Conservation (phyloP, 2,888 invertebrate genomes). For the Drosophila suboccidentalis region DNA sequence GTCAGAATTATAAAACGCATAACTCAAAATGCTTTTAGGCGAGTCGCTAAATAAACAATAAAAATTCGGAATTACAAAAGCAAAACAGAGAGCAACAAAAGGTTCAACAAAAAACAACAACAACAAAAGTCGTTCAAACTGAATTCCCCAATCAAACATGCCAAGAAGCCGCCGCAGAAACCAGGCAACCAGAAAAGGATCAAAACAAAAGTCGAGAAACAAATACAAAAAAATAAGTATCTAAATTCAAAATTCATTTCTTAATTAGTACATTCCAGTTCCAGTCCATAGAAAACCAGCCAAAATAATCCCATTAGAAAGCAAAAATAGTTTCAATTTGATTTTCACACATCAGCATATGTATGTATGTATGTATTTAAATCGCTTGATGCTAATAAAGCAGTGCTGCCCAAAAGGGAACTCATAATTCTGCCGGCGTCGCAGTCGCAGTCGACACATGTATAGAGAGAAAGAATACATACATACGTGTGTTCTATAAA, state of each 20-base stretch:
- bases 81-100: slow-evolving; percentile 4
- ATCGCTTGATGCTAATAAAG: slow-evolving; percentile 1
- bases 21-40: slow-evolving; percentile 53
- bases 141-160: slow-evolving; percentile 56
- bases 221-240: not conserved
- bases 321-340: not conserved
- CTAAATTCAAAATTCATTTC: slow-evolving; percentile 16
- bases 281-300: slow-evolving; percentile 8
- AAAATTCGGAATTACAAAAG: not conserved
- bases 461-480: too few relatives aligned
- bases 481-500: too few relatives aligned
- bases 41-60: slow-evolving; percentile 29
- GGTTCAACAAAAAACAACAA: slow-evolving; percentile 13
- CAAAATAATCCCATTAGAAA: slow-evolving; percentile 1
- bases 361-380: not conserved
- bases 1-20: slow-evolving; percentile 25
- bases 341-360: not conserved
- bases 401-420: too few relatives aligned
- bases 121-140: slow-evolving; percentile 20
- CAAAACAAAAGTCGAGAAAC: slow-evolving; percentile 24
- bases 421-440: too few relatives aligned
- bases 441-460: too few relatives aligned
- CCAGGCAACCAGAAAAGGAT: slow-evolving; percentile 52
- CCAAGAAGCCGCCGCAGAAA: slow-evolving; percentile 37
- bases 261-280: slow-evolving; percentile 33